Conservation (phyloP, 2,888 invertebrate species). For the Apomyelois bistriatella region DNA sequence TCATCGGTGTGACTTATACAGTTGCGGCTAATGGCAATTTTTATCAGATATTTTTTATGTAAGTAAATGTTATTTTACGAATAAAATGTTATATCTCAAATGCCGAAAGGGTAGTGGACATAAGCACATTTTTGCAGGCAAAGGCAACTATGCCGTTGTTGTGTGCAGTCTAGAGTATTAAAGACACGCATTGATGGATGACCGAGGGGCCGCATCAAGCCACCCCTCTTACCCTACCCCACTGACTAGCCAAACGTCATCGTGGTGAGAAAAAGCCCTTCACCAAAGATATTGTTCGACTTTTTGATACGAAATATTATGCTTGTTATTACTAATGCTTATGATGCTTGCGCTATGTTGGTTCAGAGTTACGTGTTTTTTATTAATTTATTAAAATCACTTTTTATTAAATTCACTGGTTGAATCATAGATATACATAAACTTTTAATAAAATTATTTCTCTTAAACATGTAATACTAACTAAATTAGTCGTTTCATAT, state of each 20-base stretch:
- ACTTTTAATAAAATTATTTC: too few relatives aligned
- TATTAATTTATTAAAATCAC: too few relatives aligned
- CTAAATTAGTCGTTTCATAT: too few relatives aligned
- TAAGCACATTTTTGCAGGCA: neutral
- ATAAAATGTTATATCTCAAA: neutral
- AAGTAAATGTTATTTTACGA: too few relatives aligned
- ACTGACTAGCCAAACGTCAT: conserved; percentile 7
- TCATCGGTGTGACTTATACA: too few relatives aligned
- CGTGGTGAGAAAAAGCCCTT: neutral
- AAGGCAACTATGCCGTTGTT: conserved; percentile 13
- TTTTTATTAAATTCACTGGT: too few relatives aligned
- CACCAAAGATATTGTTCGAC: neutral
- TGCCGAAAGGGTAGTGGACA: neutral
- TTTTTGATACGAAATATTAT: neutral
- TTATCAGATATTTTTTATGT: too few relatives aligned
- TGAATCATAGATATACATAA: too few relatives aligned
- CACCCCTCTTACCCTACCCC: conserved; percentile 12
- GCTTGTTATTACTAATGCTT: neutral
- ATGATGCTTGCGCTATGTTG: too few relatives aligned
- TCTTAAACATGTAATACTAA: too few relatives aligned
- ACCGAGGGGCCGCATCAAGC: conserved; percentile 23
- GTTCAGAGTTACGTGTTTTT: too few relatives aligned
- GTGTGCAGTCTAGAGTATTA: conserved; percentile 5
- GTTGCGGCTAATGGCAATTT: too few relatives aligned
- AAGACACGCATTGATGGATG: conserved; percentile 27